Percentiles rank a stretch among this genome's conserved stretches.
Evolutionary conservation across 2,113 vertebrate species (phyloP).

Genomic region (Mustelus asterias): DNA sequence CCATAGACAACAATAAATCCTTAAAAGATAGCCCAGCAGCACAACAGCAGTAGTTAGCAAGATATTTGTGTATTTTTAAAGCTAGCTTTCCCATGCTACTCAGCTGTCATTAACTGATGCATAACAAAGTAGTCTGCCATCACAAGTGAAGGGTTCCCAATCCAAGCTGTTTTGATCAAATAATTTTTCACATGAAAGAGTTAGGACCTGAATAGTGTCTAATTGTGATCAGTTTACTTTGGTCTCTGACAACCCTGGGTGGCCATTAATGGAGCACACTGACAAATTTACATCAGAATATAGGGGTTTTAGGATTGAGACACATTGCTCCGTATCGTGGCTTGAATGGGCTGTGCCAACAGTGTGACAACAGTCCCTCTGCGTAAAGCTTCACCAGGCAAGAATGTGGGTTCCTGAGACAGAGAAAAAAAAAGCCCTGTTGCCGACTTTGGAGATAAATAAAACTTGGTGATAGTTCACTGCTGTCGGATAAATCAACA

Average conservation of each 20-base stretch:
- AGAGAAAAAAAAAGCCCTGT: neutral
- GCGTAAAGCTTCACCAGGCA: constrained; percentile 13
- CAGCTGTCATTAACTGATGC: constrained; percentile 36
- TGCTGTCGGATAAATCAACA: neutral
- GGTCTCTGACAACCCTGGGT: constrained; percentile 34
- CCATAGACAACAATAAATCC: neutral
- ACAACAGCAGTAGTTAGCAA: constrained; percentile 28
- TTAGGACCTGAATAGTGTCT: constrained; percentile 29
- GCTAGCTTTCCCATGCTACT: constrained; percentile 34
- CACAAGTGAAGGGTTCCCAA: constrained; percentile 9
- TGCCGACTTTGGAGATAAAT: constrained; percentile 14
- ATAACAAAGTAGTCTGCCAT: constrained; percentile 34
- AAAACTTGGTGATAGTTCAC: neutral
- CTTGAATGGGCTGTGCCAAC: constrained; percentile 20
- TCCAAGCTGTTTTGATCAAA: constrained; percentile 34
- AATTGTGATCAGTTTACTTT: constrained; percentile 36
- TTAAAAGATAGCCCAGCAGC: constrained; percentile 8
- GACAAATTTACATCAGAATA: constrained; percentile 35
- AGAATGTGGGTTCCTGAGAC: neutral
- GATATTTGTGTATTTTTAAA: constrained; percentile 31
- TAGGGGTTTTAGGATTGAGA: constrained; percentile 36
- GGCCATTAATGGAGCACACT: constrained; percentile 34
- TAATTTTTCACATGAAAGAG: constrained; percentile 38
- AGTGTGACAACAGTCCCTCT: neutral
- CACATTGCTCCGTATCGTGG: constrained; percentile 9